Evolutionary conservation across 2,797 vertebrate genomes (phyloP).

Genomic region (Pagetopsis macropterus): DNA sequence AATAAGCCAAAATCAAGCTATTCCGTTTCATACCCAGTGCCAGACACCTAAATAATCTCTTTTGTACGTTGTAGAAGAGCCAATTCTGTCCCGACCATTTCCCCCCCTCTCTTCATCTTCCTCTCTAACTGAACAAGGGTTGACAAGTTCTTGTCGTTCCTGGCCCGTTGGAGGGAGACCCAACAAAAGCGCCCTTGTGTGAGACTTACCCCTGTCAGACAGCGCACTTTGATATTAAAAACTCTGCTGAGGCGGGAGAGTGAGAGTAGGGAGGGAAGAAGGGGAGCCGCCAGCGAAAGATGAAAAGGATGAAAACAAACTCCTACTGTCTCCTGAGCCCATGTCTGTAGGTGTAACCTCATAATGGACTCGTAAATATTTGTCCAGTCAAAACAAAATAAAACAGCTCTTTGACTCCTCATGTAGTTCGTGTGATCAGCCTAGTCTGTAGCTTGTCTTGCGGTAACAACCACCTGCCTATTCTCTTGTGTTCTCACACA

Average conservation of each 20-base stretch:
- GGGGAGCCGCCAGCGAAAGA: constrained; percentile 55
- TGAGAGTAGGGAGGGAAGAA: constrained; percentile 21
- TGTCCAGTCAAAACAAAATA: constrained; percentile 86
- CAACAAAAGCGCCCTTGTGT: constrained; percentile 77
- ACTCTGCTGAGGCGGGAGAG: constrained; percentile 62
- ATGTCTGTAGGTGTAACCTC: constrained; percentile 85
- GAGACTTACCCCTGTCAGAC: constrained; percentile 77
- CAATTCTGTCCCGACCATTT: constrained; percentile 60
- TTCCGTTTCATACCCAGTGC: constrained; percentile 81
- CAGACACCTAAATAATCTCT: constrained; percentile 79
- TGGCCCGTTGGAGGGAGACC: constrained; percentile 71
- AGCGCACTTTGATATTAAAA: constrained; percentile 84
- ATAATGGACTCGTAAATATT: constrained; percentile 86
- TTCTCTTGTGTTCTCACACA: constrained; percentile 69
- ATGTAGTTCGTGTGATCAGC: constrained; percentile 67
- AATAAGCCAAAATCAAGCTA: constrained; percentile 84
- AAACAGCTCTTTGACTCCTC: constrained; percentile 76
- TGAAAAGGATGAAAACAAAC: constrained; percentile 84
- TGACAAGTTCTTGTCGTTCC: constrained; percentile 75
- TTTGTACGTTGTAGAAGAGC: constrained; percentile 68
- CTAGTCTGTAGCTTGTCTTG: constrained; percentile 65
- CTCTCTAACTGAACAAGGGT: constrained; percentile 75
- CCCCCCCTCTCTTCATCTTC: constrained; percentile 67
- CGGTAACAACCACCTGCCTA: constrained; percentile 73
- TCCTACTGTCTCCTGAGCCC: constrained; percentile 77